Evolutionary conservation across 2,113 vertebrate species (phyloP), one percentile per base, ranked within the genome.

Genomic region (Psephotus haematonotus): DNA sequence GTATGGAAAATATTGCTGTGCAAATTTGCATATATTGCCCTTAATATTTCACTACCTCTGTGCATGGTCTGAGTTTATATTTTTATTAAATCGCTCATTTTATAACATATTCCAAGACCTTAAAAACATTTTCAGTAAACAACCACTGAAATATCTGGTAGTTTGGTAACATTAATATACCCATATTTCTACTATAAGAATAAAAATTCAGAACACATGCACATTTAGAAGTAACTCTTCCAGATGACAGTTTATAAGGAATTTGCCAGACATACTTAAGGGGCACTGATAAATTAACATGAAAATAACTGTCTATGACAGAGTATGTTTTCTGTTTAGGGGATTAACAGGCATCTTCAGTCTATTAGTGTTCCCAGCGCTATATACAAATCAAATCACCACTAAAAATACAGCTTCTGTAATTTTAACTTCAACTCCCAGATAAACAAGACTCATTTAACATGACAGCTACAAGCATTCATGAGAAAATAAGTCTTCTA

Each of bases 391-490:
- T 41, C 55, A 93, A 88, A 67, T 88, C 63, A 82, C 68, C 68
- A 69, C 63, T 87, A 90, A 82, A 86, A 82, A 59, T 47, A 93
- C 33, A 82, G 59, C 49, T 89, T 80, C 72, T 74, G 39, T 62
- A 76, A 78, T 92, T 76, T 46, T 76, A 91, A 83, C 49, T 83
- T 81, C 37, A 88, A 12, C 49, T 86, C 29, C 24, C 46, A 75
- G 39, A 95, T 72, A 96, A 90, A 83, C 75, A 96, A 47, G 62
- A 13, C 79, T 86, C 64, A 82, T 90, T 81, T 86, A 95, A 95
- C 25, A 44, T 59, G 79, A 88, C 47, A 65, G 69, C 79, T 67
- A 85, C 46, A 41, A 47, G 53, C 49, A 74, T 55, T 94, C 70
- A 85, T 7, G 5, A 85, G 69, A 94, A 94, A 95, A 55, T 50